These are phyloP conservation scores for Willowsia nigromaculata DNA, from an alignment of 2,888 invertebrate species.

Conservation along the genomic window DNA sequence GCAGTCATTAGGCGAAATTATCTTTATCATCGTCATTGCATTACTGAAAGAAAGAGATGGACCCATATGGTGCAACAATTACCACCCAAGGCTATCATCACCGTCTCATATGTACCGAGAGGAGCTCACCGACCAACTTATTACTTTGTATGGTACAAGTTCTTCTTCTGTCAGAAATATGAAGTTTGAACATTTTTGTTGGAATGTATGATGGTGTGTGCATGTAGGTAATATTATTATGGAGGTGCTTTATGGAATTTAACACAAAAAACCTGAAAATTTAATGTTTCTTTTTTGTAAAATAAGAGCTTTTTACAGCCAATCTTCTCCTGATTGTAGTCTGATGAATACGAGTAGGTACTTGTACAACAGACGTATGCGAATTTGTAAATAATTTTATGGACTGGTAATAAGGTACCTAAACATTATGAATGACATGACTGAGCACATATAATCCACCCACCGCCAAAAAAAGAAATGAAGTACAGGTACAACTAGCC, in stretches of 20 bases:
- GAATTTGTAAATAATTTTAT: conserved; percentile 41
- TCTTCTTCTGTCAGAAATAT: too few relatives aligned
- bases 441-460: conserved; percentile 34
- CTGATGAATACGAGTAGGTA: neutral
- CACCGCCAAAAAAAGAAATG: neutral
- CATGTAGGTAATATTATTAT: conserved; percentile 1
- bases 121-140: conserved; percentile 2
- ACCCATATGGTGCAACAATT: conserved; percentile 75
- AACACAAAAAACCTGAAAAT: conserved; percentile 38
- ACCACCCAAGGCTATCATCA: conserved; percentile 74
- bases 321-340: neutral
- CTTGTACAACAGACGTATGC: neutral
- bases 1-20: conserved; percentile 76
- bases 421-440: conserved; percentile 45
- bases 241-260: conserved; percentile 27
- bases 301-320: conserved; percentile 24
- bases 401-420: conserved; percentile 39
- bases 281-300: conserved; percentile 30
- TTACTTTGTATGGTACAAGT: neutral
- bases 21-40: conserved; percentile 59
- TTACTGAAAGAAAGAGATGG: conserved; percentile 42
- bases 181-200: conserved; percentile 1
- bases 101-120: conserved; percentile 17
- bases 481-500: neutral
- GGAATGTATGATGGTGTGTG: neutral